Conservation (phyloP, 2,888 invertebrate genomes). For the Drosophila algonquin region DNA sequence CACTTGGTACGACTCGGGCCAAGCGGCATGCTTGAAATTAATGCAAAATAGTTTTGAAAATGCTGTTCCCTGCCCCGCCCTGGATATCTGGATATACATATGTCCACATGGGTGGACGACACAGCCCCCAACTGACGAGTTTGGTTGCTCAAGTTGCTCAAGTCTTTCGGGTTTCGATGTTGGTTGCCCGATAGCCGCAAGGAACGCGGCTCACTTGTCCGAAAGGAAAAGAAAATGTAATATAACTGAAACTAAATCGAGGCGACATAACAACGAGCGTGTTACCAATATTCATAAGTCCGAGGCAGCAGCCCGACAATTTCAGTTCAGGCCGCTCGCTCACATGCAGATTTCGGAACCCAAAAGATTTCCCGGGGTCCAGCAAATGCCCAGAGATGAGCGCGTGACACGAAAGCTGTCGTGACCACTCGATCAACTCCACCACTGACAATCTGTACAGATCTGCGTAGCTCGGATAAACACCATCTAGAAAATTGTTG, state of each 20-base stretch:
- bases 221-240: constrained; percentile 5
- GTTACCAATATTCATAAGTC: constrained; percentile 50
- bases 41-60: constrained; percentile 36
- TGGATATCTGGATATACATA: constrained; percentile 1
- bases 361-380: constrained; percentile 32
- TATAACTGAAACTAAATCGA: constrained; percentile 68
- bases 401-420: constrained; percentile 30
- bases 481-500: constrained; percentile 19
- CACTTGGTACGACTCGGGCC: constrained; percentile 24
- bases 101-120: constrained; percentile 20
- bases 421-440: neutral
- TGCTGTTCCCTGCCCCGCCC: constrained; percentile 29
- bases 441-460: neutral
- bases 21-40: constrained; percentile 16
- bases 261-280: constrained; percentile 64
- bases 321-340: constrained; percentile 33
- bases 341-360: constrained; percentile 40
- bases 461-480: neutral
- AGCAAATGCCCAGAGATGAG: neutral
- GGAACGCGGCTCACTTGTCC: constrained; percentile 34
- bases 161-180: constrained; percentile 66
- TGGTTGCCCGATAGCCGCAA: constrained; percentile 51
- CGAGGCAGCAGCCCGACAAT: constrained; percentile 16
- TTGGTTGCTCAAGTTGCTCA: constrained; percentile 70
- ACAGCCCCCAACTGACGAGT: constrained; percentile 65